Conservation (phyloP, 2,797 vertebrate genomes). For the Fratercula arctica region DNA sequence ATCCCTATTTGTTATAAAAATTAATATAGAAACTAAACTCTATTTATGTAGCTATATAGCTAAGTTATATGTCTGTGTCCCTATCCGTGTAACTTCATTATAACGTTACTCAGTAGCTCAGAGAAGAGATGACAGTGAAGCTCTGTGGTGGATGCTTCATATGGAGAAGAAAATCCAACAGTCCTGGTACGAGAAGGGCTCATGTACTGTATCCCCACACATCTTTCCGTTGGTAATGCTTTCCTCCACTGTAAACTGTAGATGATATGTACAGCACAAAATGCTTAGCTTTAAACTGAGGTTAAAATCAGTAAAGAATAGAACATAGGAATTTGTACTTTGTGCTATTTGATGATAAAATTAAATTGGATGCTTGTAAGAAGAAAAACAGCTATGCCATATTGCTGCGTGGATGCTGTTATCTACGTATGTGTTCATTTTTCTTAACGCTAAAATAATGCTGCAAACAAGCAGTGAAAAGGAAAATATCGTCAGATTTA, state of each 20-base stretch:
- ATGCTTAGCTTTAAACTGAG: neutral
- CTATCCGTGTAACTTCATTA: slow-evolving; percentile 12
- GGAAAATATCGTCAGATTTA: slow-evolving; percentile 22
- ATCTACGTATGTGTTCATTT: slow-evolving; percentile 9
- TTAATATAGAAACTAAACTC: slow-evolving; percentile 37
- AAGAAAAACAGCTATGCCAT: slow-evolving; percentile 4
- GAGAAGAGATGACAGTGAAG: neutral
- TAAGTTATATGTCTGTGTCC: neutral
- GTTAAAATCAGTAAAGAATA: neutral
- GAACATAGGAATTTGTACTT: neutral
- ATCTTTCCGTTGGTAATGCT: neutral
- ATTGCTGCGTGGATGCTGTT: slow-evolving; percentile 22
- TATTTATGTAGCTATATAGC: slow-evolving; percentile 31
- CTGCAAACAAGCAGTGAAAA: slow-evolving; percentile 12
- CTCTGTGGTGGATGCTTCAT: neutral
- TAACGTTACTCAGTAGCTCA: neutral
- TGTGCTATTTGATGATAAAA: neutral
- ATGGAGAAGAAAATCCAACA: neutral
- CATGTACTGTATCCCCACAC: rapidly evolving
- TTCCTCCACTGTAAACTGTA: neutral
- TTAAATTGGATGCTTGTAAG: neutral
- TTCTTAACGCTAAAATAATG: slow-evolving; percentile 42
- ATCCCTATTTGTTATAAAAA: slow-evolving; percentile 43
- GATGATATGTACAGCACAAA: neutral
- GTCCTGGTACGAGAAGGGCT: neutral